Percentiles rank a stretch among this genome's conserved stretches.
Conservation (phyloP, 1,140 invertebrate genomes). For the Andricus grossulariae region DNA sequence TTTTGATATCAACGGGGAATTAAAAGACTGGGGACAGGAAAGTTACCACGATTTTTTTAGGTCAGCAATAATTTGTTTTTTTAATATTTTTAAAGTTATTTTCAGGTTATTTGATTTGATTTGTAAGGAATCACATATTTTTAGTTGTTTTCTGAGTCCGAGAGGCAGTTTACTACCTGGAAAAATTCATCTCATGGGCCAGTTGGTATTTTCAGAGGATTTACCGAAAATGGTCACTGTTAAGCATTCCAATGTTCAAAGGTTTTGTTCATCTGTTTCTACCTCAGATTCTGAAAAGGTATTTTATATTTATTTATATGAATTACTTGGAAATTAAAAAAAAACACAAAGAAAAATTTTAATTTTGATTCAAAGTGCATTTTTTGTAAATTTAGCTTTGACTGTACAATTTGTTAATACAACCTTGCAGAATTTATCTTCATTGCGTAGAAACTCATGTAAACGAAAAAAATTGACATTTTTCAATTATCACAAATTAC, state of each 20-base stretch:
- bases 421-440: too few species aligned
- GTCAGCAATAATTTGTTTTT: constrained; percentile 38
- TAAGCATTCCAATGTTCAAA: constrained; percentile 58
- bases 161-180: constrained; percentile 70
- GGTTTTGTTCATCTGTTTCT: constrained; percentile 26
- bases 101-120: constrained; percentile 39
- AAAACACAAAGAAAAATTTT: neutral
- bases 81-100: too few species aligned
- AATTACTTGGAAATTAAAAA: constrained; percentile 15
- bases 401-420: too few species aligned
- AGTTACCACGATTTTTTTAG: constrained; percentile 55
- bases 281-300: constrained; percentile 46
- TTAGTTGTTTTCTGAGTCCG: constrained; percentile 55
- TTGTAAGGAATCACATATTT: constrained; percentile 31
- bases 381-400: too few species aligned
- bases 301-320: constrained; percentile 25
- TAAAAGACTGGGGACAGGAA: constrained; percentile 59
- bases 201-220: constrained; percentile 61
- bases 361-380: too few species aligned
- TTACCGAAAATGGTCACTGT: constrained; percentile 64
- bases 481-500: too few species aligned
- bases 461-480: too few species aligned
- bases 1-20: constrained; percentile 65
- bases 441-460: too few species aligned
- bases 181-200: constrained; percentile 65